phyloP scores from a whole-genome alignment of 2,888 invertebrate genomes.

The Megastigmus dorsalis region DNA sequence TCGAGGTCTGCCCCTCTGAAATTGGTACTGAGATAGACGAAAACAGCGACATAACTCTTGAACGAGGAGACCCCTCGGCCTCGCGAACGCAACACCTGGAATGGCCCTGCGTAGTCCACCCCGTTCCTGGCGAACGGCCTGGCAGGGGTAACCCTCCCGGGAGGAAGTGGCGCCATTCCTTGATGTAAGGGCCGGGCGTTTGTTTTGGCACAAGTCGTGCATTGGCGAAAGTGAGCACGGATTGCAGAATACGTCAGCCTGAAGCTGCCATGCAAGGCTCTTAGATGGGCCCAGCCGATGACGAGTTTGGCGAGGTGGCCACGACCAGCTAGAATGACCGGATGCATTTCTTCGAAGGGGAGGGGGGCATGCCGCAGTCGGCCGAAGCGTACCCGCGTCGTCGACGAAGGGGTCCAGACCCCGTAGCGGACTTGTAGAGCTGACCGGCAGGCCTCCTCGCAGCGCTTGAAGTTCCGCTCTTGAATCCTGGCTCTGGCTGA shows the following conservation, averaged over 20 bases:
- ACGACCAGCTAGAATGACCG: neutral
- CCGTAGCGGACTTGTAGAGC: neutral
- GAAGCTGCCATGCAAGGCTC: constrained; percentile 10
- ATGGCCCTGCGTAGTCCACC: no score
- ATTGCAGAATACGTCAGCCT: neutral
- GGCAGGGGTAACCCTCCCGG: no score
- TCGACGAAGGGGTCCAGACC: neutral
- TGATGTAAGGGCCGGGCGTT: no score
- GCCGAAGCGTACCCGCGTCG: neutral
- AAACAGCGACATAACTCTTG: no score
- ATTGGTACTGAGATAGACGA: no score
- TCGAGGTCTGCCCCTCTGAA: no score
- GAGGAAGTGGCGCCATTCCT: no score
- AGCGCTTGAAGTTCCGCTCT: neutral
- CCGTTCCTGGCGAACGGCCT: no score
- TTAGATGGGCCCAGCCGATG: constrained; percentile 16
- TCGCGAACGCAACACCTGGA: no score
- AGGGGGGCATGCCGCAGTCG: neutral
- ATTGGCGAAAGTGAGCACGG: no score
- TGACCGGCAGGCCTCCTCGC: neutral
- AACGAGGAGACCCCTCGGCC: no score
- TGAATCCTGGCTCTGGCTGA: neutral
- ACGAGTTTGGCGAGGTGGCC: neutral
- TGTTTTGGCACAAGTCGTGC: no score
- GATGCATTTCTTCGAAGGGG: constrained; percentile 4